Percentiles rank a stretch among this genome's conserved stretches.
These are phyloP conservation scores for Paralichthys olivaceus DNA, from an alignment of 2,113 vertebrate species.

Conservation along the genomic window DNA sequence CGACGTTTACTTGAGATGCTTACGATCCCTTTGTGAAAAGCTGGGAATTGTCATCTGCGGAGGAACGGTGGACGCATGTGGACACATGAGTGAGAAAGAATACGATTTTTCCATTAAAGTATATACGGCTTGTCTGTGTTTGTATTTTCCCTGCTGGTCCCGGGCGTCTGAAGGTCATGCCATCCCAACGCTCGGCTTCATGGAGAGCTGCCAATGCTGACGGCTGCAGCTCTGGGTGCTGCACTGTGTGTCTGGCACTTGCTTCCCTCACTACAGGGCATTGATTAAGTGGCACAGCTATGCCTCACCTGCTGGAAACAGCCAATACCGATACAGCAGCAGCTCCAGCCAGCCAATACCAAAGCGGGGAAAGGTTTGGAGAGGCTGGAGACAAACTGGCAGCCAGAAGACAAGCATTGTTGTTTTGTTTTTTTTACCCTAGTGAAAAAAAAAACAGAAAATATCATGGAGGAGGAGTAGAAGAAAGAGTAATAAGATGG, in stretches of 20 bases:
- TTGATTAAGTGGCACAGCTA: conserved; percentile 73
- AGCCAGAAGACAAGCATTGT: conserved; percentile 59
- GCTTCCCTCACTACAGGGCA: conserved; percentile 62
- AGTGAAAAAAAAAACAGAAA: conserved; percentile 15
- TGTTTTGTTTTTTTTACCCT: background rate
- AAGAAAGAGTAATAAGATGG: conserved; percentile 39
- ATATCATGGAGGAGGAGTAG: conserved; percentile 31
- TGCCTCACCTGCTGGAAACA: conserved; percentile 74
- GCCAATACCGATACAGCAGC: conserved; percentile 64
- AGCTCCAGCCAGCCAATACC: conserved; percentile 58
- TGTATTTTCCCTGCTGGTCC: conserved; percentile 25
- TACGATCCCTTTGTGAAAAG: conserved; percentile 9
- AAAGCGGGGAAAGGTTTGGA: conserved; percentile 51
- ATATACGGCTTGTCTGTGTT: background rate
- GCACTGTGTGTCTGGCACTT: conserved; percentile 69
- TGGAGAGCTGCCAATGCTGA: conserved; percentile 72
- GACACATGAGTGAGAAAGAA: conserved; percentile 51
- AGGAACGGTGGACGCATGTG: conserved; percentile 34
- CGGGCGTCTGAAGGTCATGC: conserved; percentile 68
- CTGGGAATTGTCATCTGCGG: conserved; percentile 17
- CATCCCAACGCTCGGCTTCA: conserved; percentile 60
- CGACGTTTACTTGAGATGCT: conserved; percentile 15
- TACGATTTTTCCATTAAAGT: conserved; percentile 25
- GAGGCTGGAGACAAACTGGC: conserved; percentile 72
- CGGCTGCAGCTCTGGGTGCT: conserved; percentile 55